A percentile compares a stretch with the other conserved stretches of the same genome.
These are phyloP conservation scores for Drosophila anomalata DNA, from an alignment of 2,888 invertebrate species.

Conservation along the genomic window DNA sequence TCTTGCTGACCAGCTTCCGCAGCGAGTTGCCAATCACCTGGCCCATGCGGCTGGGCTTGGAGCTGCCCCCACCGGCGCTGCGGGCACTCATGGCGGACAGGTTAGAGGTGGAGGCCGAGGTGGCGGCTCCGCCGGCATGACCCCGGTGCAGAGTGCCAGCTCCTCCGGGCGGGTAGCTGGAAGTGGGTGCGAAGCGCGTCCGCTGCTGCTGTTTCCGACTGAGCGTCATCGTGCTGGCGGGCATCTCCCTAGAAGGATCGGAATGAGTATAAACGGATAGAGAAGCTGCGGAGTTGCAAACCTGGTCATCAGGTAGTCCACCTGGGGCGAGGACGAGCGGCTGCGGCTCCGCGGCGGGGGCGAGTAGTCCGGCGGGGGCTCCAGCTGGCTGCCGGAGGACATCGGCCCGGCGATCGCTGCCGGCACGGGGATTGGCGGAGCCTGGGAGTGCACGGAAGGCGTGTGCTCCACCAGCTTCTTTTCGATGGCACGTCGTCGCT, in stretches of 20 bases:
- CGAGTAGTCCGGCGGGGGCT: constrained; percentile 90
- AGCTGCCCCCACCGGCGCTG: constrained; percentile 38
- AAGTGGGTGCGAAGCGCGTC: constrained; percentile 87
- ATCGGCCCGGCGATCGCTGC: constrained; percentile 1
- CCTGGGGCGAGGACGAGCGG: constrained; percentile 82
- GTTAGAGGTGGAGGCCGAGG: constrained; percentile 76
- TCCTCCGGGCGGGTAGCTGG: constrained; percentile 53
- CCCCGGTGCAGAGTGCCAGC: constrained; percentile 44
- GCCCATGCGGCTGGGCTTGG: constrained; percentile 85
- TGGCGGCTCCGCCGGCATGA: constrained; percentile 57
- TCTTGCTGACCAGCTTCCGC: constrained; percentile 92
- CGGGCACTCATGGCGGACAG: constrained; percentile 63
- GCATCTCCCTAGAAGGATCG: constrained; percentile 13
- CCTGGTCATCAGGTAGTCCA: constrained; percentile 65
- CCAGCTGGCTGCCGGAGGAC: constrained; percentile 79
- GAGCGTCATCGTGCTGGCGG: constrained; percentile 72
- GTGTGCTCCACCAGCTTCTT: constrained; percentile 85
- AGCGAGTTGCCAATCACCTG: constrained; percentile 91
- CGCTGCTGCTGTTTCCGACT: constrained; percentile 86
- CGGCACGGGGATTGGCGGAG: constrained; percentile 8
- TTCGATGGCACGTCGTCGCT: constrained; percentile 86
- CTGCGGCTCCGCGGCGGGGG: constrained; percentile 85
- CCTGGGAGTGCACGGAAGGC: constrained; percentile 14
- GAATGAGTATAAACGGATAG: neutral
- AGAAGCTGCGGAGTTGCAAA: neutral